These are phyloP conservation scores for Sarcophaga carnaria DNA, from an alignment of 2,888 invertebrate species.

Conservation along the genomic window DNA sequence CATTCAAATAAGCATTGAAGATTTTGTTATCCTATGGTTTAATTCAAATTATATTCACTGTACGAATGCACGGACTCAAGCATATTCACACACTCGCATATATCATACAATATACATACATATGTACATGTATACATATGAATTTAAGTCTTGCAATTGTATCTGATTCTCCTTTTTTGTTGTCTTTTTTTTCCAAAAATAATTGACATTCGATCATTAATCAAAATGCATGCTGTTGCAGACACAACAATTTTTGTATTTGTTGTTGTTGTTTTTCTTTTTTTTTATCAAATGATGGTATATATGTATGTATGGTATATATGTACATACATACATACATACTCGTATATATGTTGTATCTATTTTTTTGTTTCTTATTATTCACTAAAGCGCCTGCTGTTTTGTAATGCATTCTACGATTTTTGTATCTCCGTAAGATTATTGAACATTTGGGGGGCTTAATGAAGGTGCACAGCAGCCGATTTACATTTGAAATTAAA, in stretches of 20 bases:
- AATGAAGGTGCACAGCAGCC: slow-evolving; percentile 66
- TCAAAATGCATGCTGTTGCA: slow-evolving; percentile 79
- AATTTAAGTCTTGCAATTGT: slow-evolving; percentile 67
- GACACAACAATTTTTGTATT: slow-evolving; percentile 64
- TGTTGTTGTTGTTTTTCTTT: slow-evolving; percentile 61
- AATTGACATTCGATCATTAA: slow-evolving; percentile 82
- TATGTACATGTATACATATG: slow-evolving; percentile 46
- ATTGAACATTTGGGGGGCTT: slow-evolving; percentile 67
- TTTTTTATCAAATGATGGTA: slow-evolving; percentile 54
- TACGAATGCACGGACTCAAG: background rate
- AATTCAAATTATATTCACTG: slow-evolving; percentile 14
- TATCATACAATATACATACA: background rate
- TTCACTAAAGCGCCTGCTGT: slow-evolving; percentile 66
- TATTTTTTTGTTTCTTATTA: slow-evolving; percentile 50
- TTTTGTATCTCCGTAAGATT: slow-evolving; percentile 53
- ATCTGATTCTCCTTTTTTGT: slow-evolving; percentile 68
- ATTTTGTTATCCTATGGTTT: slow-evolving; percentile 9
- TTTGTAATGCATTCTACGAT: slow-evolving; percentile 63
- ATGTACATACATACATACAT: slow-evolving; percentile 35
- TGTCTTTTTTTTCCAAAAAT: slow-evolving; percentile 73
- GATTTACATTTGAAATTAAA: slow-evolving; percentile 37
- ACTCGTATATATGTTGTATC: slow-evolving; percentile 47
- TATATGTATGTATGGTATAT: slow-evolving; percentile 47
- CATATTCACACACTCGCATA: slow-evolving; percentile 2
- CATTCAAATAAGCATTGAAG: background rate